Evolutionary conservation across 1,140 invertebrate genomes (phyloP).

Genomic region (Lanistes nyassanus): DNA sequence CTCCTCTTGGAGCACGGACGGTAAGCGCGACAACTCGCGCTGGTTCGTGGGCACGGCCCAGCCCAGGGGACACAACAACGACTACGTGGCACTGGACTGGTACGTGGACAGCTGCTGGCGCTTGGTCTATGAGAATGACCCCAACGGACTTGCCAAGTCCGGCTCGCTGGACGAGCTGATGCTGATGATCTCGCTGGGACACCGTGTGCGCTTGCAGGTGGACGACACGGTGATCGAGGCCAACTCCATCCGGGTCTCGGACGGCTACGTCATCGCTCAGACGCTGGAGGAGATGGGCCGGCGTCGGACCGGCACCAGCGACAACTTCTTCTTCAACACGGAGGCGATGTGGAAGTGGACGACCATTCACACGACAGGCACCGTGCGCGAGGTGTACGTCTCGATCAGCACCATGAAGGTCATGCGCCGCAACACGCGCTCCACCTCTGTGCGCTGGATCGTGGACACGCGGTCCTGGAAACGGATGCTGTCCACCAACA

Average conservation of each 20-base stretch:
- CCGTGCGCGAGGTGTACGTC: conserved; percentile 14
- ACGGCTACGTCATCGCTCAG: conserved; percentile 26
- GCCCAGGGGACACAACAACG: conserved; percentile 33
- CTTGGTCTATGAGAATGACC: conserved; percentile 29
- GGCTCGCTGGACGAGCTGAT: conserved; percentile 30
- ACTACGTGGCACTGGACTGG: conserved; percentile 34
- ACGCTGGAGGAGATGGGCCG: conserved; percentile 30
- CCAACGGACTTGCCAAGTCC: not conserved
- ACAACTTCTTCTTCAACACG: conserved; percentile 32
- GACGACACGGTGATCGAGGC: conserved; percentile 28
- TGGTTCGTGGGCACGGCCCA: conserved; percentile 24
- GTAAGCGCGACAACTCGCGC: conserved; percentile 28
- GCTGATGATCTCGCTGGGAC: conserved; percentile 25
- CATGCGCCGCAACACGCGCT: not conserved
- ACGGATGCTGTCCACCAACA: conserved; percentile 19
- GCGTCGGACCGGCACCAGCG: conserved; percentile 10
- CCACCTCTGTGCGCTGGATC: conserved; percentile 24
- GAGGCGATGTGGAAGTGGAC: conserved; percentile 24
- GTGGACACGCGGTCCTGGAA: conserved; percentile 36
- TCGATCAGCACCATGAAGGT: not conserved
- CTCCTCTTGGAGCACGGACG: conserved; percentile 33
- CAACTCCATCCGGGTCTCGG: conserved; percentile 23
- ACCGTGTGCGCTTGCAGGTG: conserved; percentile 22
- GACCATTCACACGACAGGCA: conserved; percentile 27
- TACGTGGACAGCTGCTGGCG: conserved; percentile 31